Base-by-base conservation (phyloP, 23 tunicate genomes). In the Pegea sp. region DNA sequence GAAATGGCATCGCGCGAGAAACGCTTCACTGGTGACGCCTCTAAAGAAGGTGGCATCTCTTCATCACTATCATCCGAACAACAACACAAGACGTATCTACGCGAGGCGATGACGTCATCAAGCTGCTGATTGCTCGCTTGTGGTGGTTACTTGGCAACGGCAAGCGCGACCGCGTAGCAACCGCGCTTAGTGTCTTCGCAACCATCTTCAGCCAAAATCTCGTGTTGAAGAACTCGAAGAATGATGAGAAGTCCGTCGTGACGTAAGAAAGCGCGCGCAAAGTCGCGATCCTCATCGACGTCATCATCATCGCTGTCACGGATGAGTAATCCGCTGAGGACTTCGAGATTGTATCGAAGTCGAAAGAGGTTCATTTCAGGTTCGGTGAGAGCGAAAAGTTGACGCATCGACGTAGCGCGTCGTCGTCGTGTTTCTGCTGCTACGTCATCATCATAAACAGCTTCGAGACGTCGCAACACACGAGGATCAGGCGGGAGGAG, bases 311-410 rank as follows among this genome's bases (percentile, higher is more conserved):
- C 66, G 3, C 27, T 31, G 33, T 69, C 90, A 1, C 76, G 90
- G 34, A 77, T 77, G 22, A 77, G 30, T 3, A 77, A 46, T 0
- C 90, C 66, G 27, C 90, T 68, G 32, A 77, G 66, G 26, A 77
- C 76, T 58, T 77, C 90, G 8, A 77, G 48, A 49, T 77, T 77
- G 71, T 77, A 77, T 33, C 75, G 76, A 26, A 77, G 71, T 30
- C 90, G 64, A 29, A 77, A 77, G 8, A 77, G 25, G 57, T 77
- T 77, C 90, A 77, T 77, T 29, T 58, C 90, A 18, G 75, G 76
- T 30, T 76, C 53, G 13, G 70, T 62, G 13, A 69, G 34, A 26
- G 64, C 64, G 54, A 69, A 77, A 4, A 77, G 33, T n/a, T n/a
- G n/a, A n/a, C n/a, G n/a, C n/a, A 61, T 28, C 23, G 24, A 44